Evolutionary conservation across 2,797 vertebrate species (phyloP).

Genomic region (Microctenopoma lineatum): DNA sequence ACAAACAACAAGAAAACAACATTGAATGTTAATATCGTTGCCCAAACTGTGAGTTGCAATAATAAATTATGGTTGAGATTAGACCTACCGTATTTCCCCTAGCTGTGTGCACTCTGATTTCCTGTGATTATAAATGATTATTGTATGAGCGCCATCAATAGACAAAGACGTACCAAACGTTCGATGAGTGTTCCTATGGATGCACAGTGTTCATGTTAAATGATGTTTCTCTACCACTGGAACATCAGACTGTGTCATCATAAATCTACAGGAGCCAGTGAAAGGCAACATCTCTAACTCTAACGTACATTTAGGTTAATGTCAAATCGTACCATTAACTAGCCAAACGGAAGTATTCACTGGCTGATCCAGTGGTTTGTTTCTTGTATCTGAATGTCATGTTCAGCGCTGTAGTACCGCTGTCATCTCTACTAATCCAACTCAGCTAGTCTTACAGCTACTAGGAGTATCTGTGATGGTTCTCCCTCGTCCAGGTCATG

Average conservation of each 20-base stretch:
- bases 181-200: background rate
- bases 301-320: background rate
- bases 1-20: background rate
- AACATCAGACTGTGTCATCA: conserved; percentile 1
- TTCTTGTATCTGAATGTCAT: too few species aligned
- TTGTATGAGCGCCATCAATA: background rate
- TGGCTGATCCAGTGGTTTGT: too few species aligned
- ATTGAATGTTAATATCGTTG: background rate
- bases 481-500: too few species aligned
- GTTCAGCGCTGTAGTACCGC: too few species aligned
- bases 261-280: background rate
- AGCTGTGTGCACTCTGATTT: conserved; percentile 1
- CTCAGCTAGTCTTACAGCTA: too few species aligned
- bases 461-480: too few species aligned
- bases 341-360: background rate
- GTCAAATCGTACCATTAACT: background rate
- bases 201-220: background rate
- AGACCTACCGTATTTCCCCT: background rate
- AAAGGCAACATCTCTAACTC: conserved; percentile 4
- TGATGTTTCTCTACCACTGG: conserved; percentile 1
- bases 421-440: too few species aligned
- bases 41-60: background rate
- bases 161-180: background rate
- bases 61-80: background rate
- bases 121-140: background rate